Base-by-base conservation (phyloP, 2,113 vertebrate species). In the Microtus richardsoni region DNA sequence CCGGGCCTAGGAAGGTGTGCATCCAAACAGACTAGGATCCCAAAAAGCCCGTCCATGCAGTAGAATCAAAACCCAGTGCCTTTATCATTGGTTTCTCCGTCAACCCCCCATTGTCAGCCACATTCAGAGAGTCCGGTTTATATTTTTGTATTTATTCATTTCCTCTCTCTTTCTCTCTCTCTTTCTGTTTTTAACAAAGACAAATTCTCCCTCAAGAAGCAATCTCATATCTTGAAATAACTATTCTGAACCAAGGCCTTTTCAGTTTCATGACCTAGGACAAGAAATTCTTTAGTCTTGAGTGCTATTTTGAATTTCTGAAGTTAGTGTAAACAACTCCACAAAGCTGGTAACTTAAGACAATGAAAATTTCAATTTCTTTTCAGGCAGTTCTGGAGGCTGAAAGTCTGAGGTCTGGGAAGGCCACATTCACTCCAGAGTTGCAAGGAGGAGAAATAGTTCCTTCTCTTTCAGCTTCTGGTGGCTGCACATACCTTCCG, bases 391-490 rank as follows among this genome's bases (percentile, higher is more conserved):
- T 64, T 84, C 78, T 84, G 58, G 49, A 75, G 26, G 14, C 44
- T 58, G 58, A 33, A 93, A 89, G 49, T 88, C 41, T 78, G 62
- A 47, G 71, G 88, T 84, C n/a, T 79, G 6, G 30, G 12, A 91
- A n/a, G 85, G 39, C 44, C 26, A 17, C 41, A 88, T 14, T 91
- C n/a, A 44, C 21, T 91, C n/a, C 41, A 70, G 44, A 28, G 19
- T 62, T 39, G 41, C 47, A 73, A 74, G 33, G n/a, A 17, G 11
- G 68, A 26, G 79, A 85, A 52, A 75, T 68, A 3, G 17, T 11
- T 58, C 22, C 28, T 84, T 41, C 52, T 94, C n/a, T 83, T 89
- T 80, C 66, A 78, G 30, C n/a, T 94, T 92, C 70, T 71, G 62
- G 52, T 54, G 13, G 77, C 62, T 30, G 44, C 13, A 52, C n/a